Base-by-base conservation (phyloP, 2,797 vertebrate species). In the Xenopus petersii region DNA sequence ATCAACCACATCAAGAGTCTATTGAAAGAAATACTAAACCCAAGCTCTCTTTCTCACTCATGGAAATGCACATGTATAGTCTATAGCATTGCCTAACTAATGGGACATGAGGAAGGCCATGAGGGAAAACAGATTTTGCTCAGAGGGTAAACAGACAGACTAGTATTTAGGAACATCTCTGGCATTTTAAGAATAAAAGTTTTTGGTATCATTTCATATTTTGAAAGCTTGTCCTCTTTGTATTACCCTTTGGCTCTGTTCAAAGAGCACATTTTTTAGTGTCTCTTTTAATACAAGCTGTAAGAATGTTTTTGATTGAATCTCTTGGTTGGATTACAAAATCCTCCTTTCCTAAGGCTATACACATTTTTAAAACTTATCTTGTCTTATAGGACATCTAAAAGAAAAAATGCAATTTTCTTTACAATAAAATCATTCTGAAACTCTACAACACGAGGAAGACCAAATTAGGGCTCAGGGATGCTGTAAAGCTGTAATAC, bases 111-210 rank as follows among this genome's bases (percentile, higher is more conserved):
- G 68, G 67, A 83, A 80, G 64, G 30, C 74, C 75, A 67, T 59
- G 33, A 74, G 16, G 30, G 48, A 73, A 79, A 4, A 51, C 15
- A 74, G 49, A 82, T 84, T 81, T 81, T 67, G 80, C 24, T 75
- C 75, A 26, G 46, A 76, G 30, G 65, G 59, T 51, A 15, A 80
- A 60, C 67, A 24, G 16, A 75, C 66, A 76, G 49, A 17, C 24
- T 67, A 67, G 60, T 76, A 80, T 71, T 66, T 56, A 81, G 73
- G 21, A 81, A 75, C 63, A 36, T 76, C 21, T 0, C 0, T 4
- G 26, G 75, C 71, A 42, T 42, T 51, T 7, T 10, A 12, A 12
- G 7, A 51, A 12, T 15, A 51, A 10, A 3, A 15, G 3, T 71
- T 73, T 55, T 33, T 79, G 0, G 0, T 67, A 77, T 51, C 5